phyloP scores from a whole-genome alignment of 2,113 vertebrate species.

The Prinia subflava region DNA sequence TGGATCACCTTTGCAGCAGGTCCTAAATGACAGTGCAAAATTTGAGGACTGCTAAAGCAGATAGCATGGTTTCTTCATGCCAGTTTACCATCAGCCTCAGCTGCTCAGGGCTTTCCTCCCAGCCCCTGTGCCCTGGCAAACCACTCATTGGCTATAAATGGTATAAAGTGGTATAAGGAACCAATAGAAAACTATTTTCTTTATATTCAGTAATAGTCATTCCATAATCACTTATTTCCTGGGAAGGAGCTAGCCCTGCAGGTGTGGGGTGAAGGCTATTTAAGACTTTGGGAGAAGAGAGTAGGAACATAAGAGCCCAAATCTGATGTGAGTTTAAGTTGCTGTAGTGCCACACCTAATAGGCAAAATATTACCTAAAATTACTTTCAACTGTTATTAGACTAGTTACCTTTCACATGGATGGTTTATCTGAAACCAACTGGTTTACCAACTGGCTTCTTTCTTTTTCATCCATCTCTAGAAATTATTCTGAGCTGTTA shows the following conservation, averaged over 20 bases:
- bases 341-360: neutral
- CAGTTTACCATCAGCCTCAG: neutral
- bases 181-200: neutral
- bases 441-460: neutral
- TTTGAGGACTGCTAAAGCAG: neutral
- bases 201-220: neutral
- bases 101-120: neutral
- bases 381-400: neutral
- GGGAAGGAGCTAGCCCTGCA: neutral
- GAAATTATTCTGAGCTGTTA: neutral
- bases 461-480: neutral
- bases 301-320: neutral
- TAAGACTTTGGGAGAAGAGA: neutral
- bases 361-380: neutral
- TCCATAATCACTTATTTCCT: neutral
- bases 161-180: neutral
- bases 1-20: neutral
- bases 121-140: neutral
- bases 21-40: neutral
- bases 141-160: too few species aligned
- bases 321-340: neutral
- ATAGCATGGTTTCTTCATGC: neutral
- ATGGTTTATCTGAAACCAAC: neutral
- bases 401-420: neutral
- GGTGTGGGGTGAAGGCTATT: neutral